These are phyloP conservation scores for Matsumyia berberina DNA, from an alignment of 2,888 invertebrate species.

Conservation along the genomic window DNA sequence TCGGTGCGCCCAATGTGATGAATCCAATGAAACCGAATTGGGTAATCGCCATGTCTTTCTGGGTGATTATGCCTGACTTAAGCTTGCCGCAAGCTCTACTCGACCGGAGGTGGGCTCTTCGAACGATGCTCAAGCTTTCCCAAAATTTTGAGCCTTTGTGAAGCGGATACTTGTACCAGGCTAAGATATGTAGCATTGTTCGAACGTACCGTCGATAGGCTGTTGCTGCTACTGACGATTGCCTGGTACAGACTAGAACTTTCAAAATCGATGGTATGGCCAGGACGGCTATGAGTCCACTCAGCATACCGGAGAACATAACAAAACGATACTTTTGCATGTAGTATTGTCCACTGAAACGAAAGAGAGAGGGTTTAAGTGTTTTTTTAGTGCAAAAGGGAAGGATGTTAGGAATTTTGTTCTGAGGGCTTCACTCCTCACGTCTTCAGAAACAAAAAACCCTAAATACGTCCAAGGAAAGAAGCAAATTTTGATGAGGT, in stretches of 20 bases:
- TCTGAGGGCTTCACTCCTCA: too few species aligned
- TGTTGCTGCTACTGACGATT: constrained; percentile 87
- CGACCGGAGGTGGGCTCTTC: constrained; percentile 88
- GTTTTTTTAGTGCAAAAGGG: too few species aligned
- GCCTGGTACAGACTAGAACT: constrained; percentile 89
- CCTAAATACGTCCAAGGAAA: too few species aligned
- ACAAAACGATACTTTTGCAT: constrained; percentile 89
- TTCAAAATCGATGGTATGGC: constrained; percentile 90
- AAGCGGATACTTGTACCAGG: constrained; percentile 88
- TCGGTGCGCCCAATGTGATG: constrained; percentile 87
- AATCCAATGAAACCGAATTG: constrained; percentile 95
- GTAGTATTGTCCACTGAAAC: constrained; percentile 89
- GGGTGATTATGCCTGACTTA: constrained; percentile 87
- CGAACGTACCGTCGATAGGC: constrained; percentile 92
- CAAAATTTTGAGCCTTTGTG: constrained; percentile 86
- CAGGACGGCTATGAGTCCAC: constrained; percentile 90
- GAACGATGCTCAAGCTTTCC: constrained; percentile 88
- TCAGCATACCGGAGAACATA: constrained; percentile 89
- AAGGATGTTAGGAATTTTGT: too few species aligned
- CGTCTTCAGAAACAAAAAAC: too few species aligned
- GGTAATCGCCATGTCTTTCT: constrained; percentile 93
- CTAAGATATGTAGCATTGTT: constrained; percentile 90
- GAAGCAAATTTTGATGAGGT: too few species aligned
- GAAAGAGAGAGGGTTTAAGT: background rate
- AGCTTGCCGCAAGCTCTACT: constrained; percentile 85